Evolutionary conservation across 2,888 invertebrate genomes (phyloP), one percentile per base, ranked within the genome.

Genomic region (Neria commutata): DNA sequence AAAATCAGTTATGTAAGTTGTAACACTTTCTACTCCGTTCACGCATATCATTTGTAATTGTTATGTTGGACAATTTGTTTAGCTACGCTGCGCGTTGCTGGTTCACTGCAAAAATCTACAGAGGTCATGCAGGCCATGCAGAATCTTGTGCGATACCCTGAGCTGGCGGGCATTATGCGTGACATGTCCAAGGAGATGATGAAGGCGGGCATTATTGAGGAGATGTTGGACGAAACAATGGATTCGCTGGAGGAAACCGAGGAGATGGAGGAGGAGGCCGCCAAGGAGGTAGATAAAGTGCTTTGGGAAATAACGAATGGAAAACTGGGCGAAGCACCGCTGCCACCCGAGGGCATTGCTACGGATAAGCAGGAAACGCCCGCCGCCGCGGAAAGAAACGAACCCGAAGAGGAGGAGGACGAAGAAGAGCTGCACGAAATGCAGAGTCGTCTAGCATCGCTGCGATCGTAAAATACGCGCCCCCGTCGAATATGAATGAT

Each of bases 91-190:
- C 87, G 96, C 70, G 91, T 98, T 11, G 94, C 97, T 24, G 98
- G 98, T 5, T 89, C 96, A 1, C 83, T 99, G 51, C 89, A 94
- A 73, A 96, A 96, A 79, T 98, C 98, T 25, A 96, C 98, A 2
- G 97, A 98, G 85, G 98, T 99, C 67, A 98, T 99, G 98, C 92
- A 93, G 83, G 92, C 94, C 1, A 98, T 99, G 97, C 97, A 98
- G 77, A 88, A 89, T 4, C 83, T 99, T 6, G 84, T 98, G 2
- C 88, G 92, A 67, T 86, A 98, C 16, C 96, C 97, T 0, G 98
- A 99, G 82, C 89, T 99, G 2, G 93, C 96, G 0, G 90, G 90
- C 40, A 96, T 95, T 0, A 99, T 99, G 98, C 90, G 95, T 73
- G 98, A 98, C 68, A 85, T 99, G 84, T 97, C 98, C 1, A 95